Evolutionary conservation across 2,888 invertebrate genomes (phyloP), one percentile per base, ranked within the genome.

Genomic region (Choristoneura rosaceana): DNA sequence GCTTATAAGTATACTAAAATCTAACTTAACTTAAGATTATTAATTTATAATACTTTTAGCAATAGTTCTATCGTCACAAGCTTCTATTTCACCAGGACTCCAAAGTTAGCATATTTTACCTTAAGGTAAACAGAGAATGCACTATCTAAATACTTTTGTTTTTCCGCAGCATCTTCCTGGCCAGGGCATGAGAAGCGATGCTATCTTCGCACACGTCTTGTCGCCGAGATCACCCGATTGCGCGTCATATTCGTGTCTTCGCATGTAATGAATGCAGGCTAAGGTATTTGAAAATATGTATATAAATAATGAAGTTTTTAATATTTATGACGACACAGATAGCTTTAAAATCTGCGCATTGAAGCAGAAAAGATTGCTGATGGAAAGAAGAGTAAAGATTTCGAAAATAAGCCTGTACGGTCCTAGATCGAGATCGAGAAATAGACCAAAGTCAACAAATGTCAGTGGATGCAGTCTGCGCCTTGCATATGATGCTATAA

Each of bases 171-270:
- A 75, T 80, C 79, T 78, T 80, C 76, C 77, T 77, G 82, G 77
- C 76, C 77, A 77, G 84, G 81, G 83, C 90, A 88, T 92, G 92
- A 88, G 92, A 92, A 92, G 86, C 82, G 92, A 92, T 92, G 82
- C 76, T 91, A 92, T 92, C 90, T 81, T 83, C 87, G 85, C 89
- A 89, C 89, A 83, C 87, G 87, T 85, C 83, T 71, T 70, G 79
- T 83, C 76, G 74, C 74, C 77, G 74, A 73, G 83, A 82, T 83
- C 74, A 74, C 63, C 69, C 59, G 83, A 83, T 81, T 80, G 76
- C 63, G 69, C 66, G 75, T 74, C 68, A 67, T 73, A 70, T 67
- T 70, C 74, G 74, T 74, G 74, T 75, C 75, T 68, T 71, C 64
- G 62, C 73, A 43, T 64, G 17, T 71, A 71, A 71, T 71, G 62